Base-by-base conservation (phyloP, 2,113 vertebrate species). In the Papio anubis region DNA sequence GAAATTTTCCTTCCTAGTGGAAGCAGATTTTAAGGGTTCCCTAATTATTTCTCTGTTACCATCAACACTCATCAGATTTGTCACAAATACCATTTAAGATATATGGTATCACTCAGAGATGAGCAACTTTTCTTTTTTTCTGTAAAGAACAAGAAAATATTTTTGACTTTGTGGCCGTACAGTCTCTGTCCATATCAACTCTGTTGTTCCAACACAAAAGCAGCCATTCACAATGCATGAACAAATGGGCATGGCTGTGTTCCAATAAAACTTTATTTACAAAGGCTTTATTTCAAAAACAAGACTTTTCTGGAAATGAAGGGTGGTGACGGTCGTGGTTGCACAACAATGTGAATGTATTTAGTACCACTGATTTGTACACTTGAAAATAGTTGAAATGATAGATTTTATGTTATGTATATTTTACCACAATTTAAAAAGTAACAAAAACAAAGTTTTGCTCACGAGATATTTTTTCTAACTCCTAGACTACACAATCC, bases 341-440 rank as follows among this genome's bases (percentile, higher is more conserved):
- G 13, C 7, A 92, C n/a, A 82, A 23, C 38, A 64, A 27, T 73
- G 8, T 64, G n/a, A 91, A 48, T 27, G 6, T 18, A 40, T 7
- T 55, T 35, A 81, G 45, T 23, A 32, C 7, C 68, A 93, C 23
- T 72, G 11, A 88, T 13, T n/a, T 50, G 2, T 43, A 23, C 3
- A 73, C 43, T 68, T 80, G 75, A 80, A 90, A 73, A 55, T n/a
- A 70, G 3, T 8, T 85, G 64, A 88, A 91, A 30, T 18, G 8
- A 8, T 94, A 75, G 20, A 83, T 66, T 90, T 90, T 72, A 38
- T 50, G 8, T 59, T 40, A 55, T 57, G 20, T 27, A 8, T 50
- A 43, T 80, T 72, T 98, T n/a, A 55, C 21, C n/a, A 97, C 40
- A 94, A 45, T 81, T 73, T 48, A 38, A 76, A 80, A 80, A 94